Base-by-base conservation (phyloP, 2,888 invertebrate species). In the Erebia aethiops region DNA sequence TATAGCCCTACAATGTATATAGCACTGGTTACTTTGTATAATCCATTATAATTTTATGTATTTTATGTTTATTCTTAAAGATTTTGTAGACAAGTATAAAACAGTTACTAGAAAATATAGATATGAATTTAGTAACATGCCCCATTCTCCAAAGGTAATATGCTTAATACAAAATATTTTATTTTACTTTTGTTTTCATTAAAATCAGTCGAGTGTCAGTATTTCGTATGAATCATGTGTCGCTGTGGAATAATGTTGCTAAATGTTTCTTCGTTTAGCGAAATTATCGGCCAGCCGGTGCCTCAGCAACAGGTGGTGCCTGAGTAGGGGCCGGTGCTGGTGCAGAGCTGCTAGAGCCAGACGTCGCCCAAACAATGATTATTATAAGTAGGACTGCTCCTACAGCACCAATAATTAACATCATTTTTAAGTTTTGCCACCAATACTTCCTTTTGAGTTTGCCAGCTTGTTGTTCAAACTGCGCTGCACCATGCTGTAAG, bases 341-440 rank as follows among this genome's bases (percentile, higher is more conserved):
- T 43, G 82, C 56, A 4, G 78, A 62, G 4, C 76, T 56, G 61
- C 71, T 66, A 10, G 77, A 68, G 49, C 90, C 88, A 70, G 87
- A 85, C 46, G 90, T 87, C 67, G 91, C 89, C 88, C 90, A 94
- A 75, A 97, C 96, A 89, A 97, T 95, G 84, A 98, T 97, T 83
- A 98, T 96, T 88, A 97, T 96, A 90, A 98, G 94, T 86, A 98
- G 91, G 78, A 97, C 95, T 79, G 95, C 95, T 77, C 96, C 97
- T 86, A 98, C 97, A 80, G 96, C 96, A 82, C 97, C 97, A 94
- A 98, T 96, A 79, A 98, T 97, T 85, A 98, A 96, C 97, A 97
- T 98, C 97, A 98, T 98, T 95, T 99, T 99, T 90, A 98, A 94
- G 93, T 99, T 99, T 93, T 98, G 98, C 96, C 98, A 97, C 98